Base-by-base conservation (phyloP, 2,113 vertebrate genomes). In the Hippocampus barbouri region DNA sequence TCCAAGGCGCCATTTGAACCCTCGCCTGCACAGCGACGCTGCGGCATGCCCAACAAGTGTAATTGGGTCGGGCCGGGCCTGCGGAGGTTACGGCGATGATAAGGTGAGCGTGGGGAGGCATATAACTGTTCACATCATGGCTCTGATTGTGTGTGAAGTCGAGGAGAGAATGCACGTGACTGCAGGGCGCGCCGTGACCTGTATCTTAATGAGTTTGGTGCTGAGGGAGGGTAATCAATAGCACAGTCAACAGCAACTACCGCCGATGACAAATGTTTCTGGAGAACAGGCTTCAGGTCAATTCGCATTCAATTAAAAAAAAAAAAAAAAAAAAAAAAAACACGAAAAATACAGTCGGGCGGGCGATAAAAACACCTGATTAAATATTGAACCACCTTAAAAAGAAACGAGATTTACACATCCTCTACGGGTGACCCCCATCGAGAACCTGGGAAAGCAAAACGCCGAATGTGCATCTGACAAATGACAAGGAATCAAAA, bases 151-250 rank as follows among this genome's bases (percentile, higher is more conserved):
- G 85, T 75, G 82, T 80, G 85, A 86, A 82, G 78, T 73, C 81
- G 76, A 77, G 81, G 64, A 73, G 79, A 69, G 77, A 74, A 72
- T 59, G 76, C 76, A 74, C 68, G 76, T 43, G 21, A 40, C 15
- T 66, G 64, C 43, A 49, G 43, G n/a, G 73, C 59, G 79, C 69
- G 64, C 65, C 81, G 82, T 87, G 86, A 86, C 87, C 84, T 83
- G 90, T 85, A 86, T 90, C 79, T 83, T 89, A 90, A 93, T 91
- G 88, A 90, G n/a, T 27, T 45, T 65, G 40, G 40, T 7, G 61
- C 20, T 3, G 38, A n/a, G 81, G 62, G 53, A 71, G 79, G 74
- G 79, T 76, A 87, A 91, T 92, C 92, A 85, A 92, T 92, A 91
- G 54, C 23, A 77, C 40, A 61, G 75, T 34, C 73, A 71, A 85